A percentile compares a stretch with the other conserved stretches of the same genome.
Conservation (phyloP, 2,797 vertebrate genomes). For the Apogon hyalosoma region DNA sequence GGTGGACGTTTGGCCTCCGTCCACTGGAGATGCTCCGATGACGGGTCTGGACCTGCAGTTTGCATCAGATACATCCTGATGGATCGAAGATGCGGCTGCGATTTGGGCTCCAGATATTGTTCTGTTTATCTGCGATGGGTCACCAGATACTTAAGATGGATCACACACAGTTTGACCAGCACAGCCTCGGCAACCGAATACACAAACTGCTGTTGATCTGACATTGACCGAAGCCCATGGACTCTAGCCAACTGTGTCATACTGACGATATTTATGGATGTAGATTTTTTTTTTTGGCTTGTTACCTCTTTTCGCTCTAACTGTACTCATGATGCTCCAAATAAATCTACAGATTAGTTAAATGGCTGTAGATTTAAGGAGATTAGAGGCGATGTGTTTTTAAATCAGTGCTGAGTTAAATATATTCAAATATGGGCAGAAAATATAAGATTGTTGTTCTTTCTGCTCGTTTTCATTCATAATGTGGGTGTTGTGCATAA, state of each 20-base stretch:
- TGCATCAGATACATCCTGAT: constrained; percentile 2
- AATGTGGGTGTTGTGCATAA: background rate
- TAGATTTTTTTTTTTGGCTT: constrained; percentile 8
- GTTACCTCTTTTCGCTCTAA: constrained; percentile 21
- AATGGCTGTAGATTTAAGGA: constrained; percentile 43
- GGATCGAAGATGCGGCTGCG: background rate
- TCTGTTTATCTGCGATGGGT: constrained; percentile 32
- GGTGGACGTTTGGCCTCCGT: no score
- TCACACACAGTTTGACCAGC: background rate
- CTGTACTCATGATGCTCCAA: constrained; percentile 27
- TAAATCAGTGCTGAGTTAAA: constrained; percentile 28
- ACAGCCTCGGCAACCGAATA: constrained; percentile 1
- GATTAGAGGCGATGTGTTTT: constrained; percentile 46
- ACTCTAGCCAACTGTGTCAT: constrained; percentile 16
- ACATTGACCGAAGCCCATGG: constrained; percentile 16
- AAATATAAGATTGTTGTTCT: no score
- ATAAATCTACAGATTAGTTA: constrained; percentile 56
- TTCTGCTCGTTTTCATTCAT: background rate
- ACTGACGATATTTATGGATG: constrained; percentile 25
- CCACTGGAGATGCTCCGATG: no score
- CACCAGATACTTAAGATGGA: constrained; percentile 8
- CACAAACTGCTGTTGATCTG: constrained; percentile 7
- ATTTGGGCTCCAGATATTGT: constrained; percentile 28
- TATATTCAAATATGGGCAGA: constrained; percentile 41
- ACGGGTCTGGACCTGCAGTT: constrained; percentile 8